A percentile compares a stretch with the other conserved stretches of the same genome.
Evolutionary conservation across 1,140 invertebrate species (phyloP).

Genomic region (Plutomurus gul): DNA sequence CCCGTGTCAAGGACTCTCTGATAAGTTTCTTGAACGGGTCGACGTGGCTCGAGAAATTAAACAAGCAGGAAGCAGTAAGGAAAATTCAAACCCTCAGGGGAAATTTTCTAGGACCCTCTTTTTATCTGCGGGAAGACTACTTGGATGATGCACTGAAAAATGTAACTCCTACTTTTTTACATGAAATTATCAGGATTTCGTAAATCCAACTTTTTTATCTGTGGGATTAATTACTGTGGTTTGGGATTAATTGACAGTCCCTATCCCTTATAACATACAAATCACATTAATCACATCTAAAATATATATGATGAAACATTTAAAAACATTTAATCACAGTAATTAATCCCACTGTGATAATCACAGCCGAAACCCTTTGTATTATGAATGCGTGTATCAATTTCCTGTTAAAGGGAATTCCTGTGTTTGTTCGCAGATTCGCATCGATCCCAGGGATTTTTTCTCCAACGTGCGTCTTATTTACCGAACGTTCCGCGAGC

Average conservation of each 20-base stretch:
- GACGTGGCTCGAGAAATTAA: constrained; percentile 65
- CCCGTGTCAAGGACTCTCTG: constrained; percentile 66
- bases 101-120: constrained; percentile 47
- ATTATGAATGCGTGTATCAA: no score
- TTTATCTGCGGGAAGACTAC: constrained; percentile 46
- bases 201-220: neutral
- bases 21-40: constrained; percentile 64
- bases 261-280: no score
- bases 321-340: no score
- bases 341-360: no score
- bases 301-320: no score
- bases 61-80: constrained; percentile 37
- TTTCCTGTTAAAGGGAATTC: no score
- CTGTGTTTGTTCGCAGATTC: constrained; percentile 56
- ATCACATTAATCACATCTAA: no score
- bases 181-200: neutral
- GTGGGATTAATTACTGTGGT: no score
- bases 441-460: constrained; percentile 65
- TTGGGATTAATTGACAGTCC: no score
- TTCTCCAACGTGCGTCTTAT: constrained; percentile 62
- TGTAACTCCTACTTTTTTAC: constrained; percentile 22
- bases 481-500: constrained; percentile 55
- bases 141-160: constrained; percentile 48
- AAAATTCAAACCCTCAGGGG: constrained; percentile 49
- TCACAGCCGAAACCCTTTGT: no score